These are phyloP conservation scores for Coreius guichenoti DNA, from an alignment of 2,797 vertebrate genomes.

Conservation along the genomic window DNA sequence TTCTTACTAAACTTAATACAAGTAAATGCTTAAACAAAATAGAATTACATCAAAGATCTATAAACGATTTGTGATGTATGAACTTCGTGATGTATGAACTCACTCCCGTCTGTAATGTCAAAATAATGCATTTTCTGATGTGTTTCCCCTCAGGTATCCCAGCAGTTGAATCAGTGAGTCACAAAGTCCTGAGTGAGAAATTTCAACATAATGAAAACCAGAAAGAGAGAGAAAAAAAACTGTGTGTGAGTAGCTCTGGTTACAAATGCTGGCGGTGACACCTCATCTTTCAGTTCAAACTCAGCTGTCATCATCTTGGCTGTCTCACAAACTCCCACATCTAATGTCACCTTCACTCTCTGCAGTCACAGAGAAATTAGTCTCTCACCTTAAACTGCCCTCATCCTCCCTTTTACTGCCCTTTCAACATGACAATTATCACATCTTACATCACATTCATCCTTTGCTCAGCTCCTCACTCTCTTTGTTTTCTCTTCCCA, in stretches of 20 bases:
- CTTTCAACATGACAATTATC: conserved; percentile 60
- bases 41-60: neutral
- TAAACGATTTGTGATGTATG: neutral
- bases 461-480: conserved; percentile 19
- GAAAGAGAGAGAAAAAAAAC: neutral
- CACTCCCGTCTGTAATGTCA: neutral
- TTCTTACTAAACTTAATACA: neutral
- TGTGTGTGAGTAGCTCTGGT: neutral
- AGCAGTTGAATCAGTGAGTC: conserved; percentile 33
- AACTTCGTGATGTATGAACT: neutral
- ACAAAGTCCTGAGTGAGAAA: conserved; percentile 30
- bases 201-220: conserved; percentile 29
- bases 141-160: conserved; percentile 22
- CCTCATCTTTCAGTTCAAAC: conserved; percentile 47
- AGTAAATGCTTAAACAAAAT: neutral
- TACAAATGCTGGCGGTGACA: conserved; percentile 17
- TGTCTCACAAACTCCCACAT: conserved; percentile 47
- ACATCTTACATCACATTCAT: conserved; percentile 36
- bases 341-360: conserved; percentile 60
- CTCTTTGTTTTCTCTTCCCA: conserved; percentile 35
- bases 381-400: conserved; percentile 45
- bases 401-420: conserved; percentile 27
- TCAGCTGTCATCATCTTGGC: conserved; percentile 48
- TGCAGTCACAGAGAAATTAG: conserved; percentile 53
- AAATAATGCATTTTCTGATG: conserved; percentile 26